Evolutionary conservation across 37 sponge, comb jelly and placozoan species (phyloP), one percentile per base, ranked within the genome.

Genomic region (Lycopodina hypogea): DNA sequence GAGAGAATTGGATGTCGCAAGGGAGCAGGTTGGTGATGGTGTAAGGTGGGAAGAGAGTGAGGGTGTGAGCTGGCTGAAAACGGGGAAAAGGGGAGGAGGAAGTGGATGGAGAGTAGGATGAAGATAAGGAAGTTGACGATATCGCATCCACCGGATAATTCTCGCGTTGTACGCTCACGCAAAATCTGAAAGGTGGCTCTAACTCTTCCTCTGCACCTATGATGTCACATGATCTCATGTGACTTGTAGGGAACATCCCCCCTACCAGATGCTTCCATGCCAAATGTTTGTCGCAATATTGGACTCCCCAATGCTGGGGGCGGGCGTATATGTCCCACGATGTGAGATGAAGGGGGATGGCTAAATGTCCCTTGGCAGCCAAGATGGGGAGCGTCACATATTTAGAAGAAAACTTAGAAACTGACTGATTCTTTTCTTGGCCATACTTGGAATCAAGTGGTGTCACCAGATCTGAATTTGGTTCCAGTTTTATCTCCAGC

Each of bases 281-380:
- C 3, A 95, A 75, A 26, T 80, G 69, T 37, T 78, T 63, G 30
- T 65, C 76, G 29, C 83, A 81, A 60, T 83, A 93, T 69, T 82
- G 78, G 51, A 83, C 74, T 0, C 89, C 94, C 91, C 91, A 88
- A 15, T 83, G 83, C 36, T 77, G 61, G 0, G 96, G 96, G 6
- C 96, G 70, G 18, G 87, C 88, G 11, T 71, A 30, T 3, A 93
- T 77, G 28, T 71, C 45, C 78, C 86, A 82, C 40, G 83, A 53
- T 12, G 68, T 72, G 26, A 90, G 76, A 81, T 96, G 84, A n/a
- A 94, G 79, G 1, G 96, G 96, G 24, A 96, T 48, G 28, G 96
- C 78, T 9, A 66, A 18, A 62, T 86, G 66, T 11, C 86, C 74
- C 17, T 60, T 70, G 12, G 90, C 40, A 6, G 76, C 45, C 14